Base-by-base conservation (phyloP, 2,888 invertebrate species). In the Apomyelois bistriatella region DNA sequence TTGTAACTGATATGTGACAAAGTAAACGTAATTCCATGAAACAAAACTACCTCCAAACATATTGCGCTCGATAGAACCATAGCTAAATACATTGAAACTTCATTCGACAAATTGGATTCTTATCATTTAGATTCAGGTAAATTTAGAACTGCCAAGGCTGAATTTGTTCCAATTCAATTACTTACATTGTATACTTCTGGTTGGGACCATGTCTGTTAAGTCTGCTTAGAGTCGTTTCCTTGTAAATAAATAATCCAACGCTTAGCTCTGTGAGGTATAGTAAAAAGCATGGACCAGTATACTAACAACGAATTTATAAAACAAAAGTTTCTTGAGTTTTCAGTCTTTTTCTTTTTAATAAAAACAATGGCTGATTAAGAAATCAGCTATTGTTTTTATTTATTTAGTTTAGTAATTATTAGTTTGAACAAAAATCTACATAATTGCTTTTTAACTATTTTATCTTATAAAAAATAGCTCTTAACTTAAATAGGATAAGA, bases 161-260 rank as follows among this genome's bases (percentile, higher is more conserved):
- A 58, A 57, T 51, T 60, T 53, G 54, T 56, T 58, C 53, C 60
- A 58, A 66, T 63, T 62, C 65, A 67, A 67, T 68, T 67, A 65
- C 64, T 63, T 56, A 57, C 60, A 53, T 62, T 66, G 61, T 59
- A 58, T 58, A 59, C 59, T 61, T 59, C 56, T 59, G 58, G 49
- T 32, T 30, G 30, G 51, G 40, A 32, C 15, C 32, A 16, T 16
- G 46, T 46, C 16, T 32, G 32, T 8, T 35, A 13, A 53, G 30
- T 32, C 32, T 32, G 46, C 35, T 16, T 46, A 53, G n/a, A n/a
- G 52, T 28, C 22, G 35, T 38, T 55, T 57, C 53, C 49, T 50
- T 50, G 16, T 32, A 41, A 50, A 60, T 66, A 64, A 68, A 65
- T 66, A 64, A 66, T 68, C 65, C 61, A 62, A 53, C 53, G n/a